Base-by-base conservation (phyloP, 1,140 invertebrate species). In the Drosophila seguyi region DNA sequence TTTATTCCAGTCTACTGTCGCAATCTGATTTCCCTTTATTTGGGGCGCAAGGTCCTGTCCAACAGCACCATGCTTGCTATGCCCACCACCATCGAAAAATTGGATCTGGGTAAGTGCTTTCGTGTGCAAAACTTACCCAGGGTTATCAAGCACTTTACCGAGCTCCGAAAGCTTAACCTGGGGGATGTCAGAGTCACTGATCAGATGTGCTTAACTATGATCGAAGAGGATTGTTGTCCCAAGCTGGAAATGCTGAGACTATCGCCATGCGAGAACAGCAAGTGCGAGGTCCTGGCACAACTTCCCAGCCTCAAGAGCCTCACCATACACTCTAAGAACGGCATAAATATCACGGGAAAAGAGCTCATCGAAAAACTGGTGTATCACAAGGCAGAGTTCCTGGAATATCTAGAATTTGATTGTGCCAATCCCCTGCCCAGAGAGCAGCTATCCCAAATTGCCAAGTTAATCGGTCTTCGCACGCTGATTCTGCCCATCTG, bases 261-360 rank as follows among this genome's bases (percentile, higher is more conserved):
- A 0, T 75, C 41, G 18, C 14, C 22, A 6, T 11, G 14, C n/a
- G 18, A 31, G 2, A 6, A 22, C 7, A 22, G 14, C 45, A 44
- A 42, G 0, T 72, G 57, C 39, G 72, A 87, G n/a, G 7, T 45
- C 8, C 25, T 88, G 18, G 76, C 76, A 8, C 50, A 55, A 44
- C 31, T 88, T 4, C 84, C 84, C 3, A 58, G 4, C 1, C 61
- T 88, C 0, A 88, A 60, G 31, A 50, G 66, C 3, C 13, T 84
- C 0, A 56, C 31, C n/a, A 48, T 75, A 13, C 53, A 29, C 16
- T 62, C 8, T 13, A 20, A 10, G 18, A 6, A 7, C 4, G 50
- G 29, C 11, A 20, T 7, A 5, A 75, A 18, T 42, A 48, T 1
- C 7, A 20, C 18, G 14, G 50, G 50, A 20, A 1, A 1, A 0